Percentiles rank a stretch among this genome's conserved stretches.
Conservation (phyloP, 2,113 vertebrate species). For the Aphyosemion australe region DNA sequence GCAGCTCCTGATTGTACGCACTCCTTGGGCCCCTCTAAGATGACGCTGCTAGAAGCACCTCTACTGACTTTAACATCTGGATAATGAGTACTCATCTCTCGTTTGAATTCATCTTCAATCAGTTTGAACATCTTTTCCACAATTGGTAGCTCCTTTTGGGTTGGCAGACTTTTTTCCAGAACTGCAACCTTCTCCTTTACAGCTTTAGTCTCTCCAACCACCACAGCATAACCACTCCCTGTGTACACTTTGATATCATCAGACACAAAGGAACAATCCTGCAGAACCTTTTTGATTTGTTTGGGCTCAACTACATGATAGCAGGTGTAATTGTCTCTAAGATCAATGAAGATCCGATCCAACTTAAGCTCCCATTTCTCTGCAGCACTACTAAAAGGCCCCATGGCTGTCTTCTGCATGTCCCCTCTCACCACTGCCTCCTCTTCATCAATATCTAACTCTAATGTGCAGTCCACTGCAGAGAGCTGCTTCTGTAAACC, state of each 20-base stretch:
- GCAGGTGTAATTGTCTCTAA: constrained; percentile 31
- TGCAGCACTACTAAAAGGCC: background rate
- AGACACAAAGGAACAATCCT: constrained; percentile 2
- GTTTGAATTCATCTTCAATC: no score
- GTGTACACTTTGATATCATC: constrained; percentile 52
- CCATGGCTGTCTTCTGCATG: constrained; percentile 11
- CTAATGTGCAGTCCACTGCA: constrained; percentile 30
- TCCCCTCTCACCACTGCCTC: constrained; percentile 53
- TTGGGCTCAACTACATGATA: constrained; percentile 48
- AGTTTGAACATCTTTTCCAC: constrained; percentile 39
- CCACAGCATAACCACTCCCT: constrained; percentile 35
- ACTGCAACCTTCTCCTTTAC: constrained; percentile 37
- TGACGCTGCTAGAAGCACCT: no score
- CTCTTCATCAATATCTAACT: constrained; percentile 45
- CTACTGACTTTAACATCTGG: no score
- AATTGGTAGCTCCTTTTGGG: constrained; percentile 23
- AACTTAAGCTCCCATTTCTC: constrained; percentile 52
- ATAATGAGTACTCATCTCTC: no score
- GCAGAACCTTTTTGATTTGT: constrained; percentile 14
- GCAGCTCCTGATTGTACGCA: no score
- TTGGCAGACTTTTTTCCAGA: constrained; percentile 26
- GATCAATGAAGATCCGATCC: constrained; percentile 12
- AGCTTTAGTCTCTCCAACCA: constrained; percentile 50
- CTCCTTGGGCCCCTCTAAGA: no score
- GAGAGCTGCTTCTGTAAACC: constrained; percentile 45